Conservation (phyloP, 2,888 invertebrate species). For the Cheilosia scutellata region DNA sequence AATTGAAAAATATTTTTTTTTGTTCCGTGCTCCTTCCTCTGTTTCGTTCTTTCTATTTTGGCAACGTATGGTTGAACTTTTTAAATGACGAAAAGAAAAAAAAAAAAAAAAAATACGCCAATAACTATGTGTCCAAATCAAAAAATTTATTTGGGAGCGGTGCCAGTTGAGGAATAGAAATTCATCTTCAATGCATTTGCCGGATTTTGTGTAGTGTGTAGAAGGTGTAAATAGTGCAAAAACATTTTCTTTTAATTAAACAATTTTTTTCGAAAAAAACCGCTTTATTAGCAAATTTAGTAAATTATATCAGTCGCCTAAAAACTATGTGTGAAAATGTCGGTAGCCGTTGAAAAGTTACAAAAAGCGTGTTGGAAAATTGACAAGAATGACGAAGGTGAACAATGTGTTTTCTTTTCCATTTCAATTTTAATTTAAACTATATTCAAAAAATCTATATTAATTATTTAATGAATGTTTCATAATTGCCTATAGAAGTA, state of each 20-base stretch:
- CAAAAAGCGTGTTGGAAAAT: constrained; percentile 82
- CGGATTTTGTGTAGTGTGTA: constrained; percentile 21
- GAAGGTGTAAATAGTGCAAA: neutral
- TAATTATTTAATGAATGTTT: neutral
- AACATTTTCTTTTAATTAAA: neutral
- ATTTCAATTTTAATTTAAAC: neutral
- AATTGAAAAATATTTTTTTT: constrained; percentile 14
- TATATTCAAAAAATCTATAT: neutral
- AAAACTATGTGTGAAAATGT: constrained; percentile 25
- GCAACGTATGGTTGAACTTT: constrained; percentile 53
- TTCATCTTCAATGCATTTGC: constrained; percentile 36
- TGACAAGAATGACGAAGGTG: constrained; percentile 81
- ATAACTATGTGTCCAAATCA: constrained; percentile 13
- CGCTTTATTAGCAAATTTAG: no score
- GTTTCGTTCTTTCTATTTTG: constrained; percentile 49
- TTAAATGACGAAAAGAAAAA: constrained; percentile 31
- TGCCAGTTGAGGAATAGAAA: constrained; percentile 62
- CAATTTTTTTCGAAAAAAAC: no score
- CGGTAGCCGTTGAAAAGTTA: constrained; percentile 16
- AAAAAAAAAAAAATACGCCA: constrained; percentile 15
- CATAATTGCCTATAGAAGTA: no score
- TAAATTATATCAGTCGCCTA: no score
- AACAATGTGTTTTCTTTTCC: neutral
- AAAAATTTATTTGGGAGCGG: constrained; percentile 56
- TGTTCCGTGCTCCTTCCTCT: neutral